These are phyloP conservation scores for Plectropomus leopardus DNA, from an alignment of 2,113 vertebrate genomes.

Conservation along the genomic window DNA sequence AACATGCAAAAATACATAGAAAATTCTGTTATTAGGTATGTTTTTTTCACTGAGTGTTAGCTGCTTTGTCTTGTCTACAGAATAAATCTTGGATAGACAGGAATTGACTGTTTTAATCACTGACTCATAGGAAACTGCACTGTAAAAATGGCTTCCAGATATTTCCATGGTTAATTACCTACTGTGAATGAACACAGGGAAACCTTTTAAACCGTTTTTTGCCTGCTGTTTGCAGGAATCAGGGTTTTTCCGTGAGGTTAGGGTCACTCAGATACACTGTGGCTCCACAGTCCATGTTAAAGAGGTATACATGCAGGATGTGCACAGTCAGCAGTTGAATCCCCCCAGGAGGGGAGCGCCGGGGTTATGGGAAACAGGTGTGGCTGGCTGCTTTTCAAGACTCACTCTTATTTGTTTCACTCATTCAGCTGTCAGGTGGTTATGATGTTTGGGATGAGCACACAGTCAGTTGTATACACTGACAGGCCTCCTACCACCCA, in stretches of 20 bases:
- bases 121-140: conserved; percentile 71
- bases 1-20: conserved; percentile 15
- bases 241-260: conserved; percentile 55
- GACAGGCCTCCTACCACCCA: conserved; percentile 73
- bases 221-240: conserved; percentile 67
- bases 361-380: conserved; percentile 83
- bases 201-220: conserved; percentile 64
- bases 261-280: conserved; percentile 60
- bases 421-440: conserved; percentile 67
- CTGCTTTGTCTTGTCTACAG: conserved; percentile 41
- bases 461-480: conserved; percentile 57
- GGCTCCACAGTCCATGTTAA: conserved; percentile 65
- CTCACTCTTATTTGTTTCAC: conserved; percentile 71
- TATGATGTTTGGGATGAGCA: conserved; percentile 70
- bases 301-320: conserved; percentile 65
- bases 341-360: conserved; percentile 66
- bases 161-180: conserved; percentile 78
- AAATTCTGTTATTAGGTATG: conserved; percentile 36
- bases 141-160: conserved; percentile 78
- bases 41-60: conserved; percentile 34
- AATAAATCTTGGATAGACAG: conserved; percentile 60
- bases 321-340: conserved; percentile 71
- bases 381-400: conserved; percentile 61
- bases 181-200: conserved; percentile 79
- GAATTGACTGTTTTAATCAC: conserved; percentile 64